Evolutionary conservation across 1,140 invertebrate species (phyloP).

Genomic region (Apis dorsata): DNA sequence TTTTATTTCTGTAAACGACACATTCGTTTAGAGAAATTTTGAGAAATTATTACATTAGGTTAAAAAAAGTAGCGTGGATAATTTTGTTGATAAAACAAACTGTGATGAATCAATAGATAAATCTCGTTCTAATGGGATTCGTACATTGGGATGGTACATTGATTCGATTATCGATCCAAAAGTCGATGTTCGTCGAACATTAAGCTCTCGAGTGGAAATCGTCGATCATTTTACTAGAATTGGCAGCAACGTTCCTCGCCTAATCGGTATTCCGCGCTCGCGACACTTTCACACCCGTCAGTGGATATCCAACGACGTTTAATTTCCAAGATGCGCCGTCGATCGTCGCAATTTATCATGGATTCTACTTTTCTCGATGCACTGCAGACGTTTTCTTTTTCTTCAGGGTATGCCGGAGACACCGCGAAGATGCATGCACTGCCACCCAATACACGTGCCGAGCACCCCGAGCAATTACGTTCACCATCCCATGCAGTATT

Average conservation of each 20-base stretch:
- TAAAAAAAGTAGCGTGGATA: too few species aligned
- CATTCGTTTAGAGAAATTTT: too few species aligned
- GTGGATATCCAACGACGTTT: neutral
- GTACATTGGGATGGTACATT: too few species aligned
- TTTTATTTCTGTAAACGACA: too few species aligned
- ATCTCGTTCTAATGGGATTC: neutral
- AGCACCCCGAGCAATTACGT: conserved; percentile 73
- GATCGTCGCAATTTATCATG: neutral
- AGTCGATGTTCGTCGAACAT: conserved; percentile 14
- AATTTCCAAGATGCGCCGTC: conserved; percentile 15
- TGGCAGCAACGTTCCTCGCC: neutral
- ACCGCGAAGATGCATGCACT: conserved; percentile 75
- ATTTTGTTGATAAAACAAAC: too few species aligned
- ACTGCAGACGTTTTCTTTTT: conserved; percentile 29
- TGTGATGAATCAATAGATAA: too few species aligned
- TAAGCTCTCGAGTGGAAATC: neutral
- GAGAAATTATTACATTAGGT: too few species aligned
- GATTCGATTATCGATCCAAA: neutral
- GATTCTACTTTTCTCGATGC: neutral
- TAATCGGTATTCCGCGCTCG: conserved; percentile 36
- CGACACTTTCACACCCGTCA: neutral
- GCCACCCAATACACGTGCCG: conserved; percentile 72
- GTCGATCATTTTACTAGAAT: conserved; percentile 22
- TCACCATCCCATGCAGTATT: conserved; percentile 74
- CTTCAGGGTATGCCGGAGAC: conserved; percentile 69